Evolutionary conservation across 2,797 vertebrate species (phyloP), one percentile per base, ranked within the genome.

Genomic region (Labroides dimidiatus): DNA sequence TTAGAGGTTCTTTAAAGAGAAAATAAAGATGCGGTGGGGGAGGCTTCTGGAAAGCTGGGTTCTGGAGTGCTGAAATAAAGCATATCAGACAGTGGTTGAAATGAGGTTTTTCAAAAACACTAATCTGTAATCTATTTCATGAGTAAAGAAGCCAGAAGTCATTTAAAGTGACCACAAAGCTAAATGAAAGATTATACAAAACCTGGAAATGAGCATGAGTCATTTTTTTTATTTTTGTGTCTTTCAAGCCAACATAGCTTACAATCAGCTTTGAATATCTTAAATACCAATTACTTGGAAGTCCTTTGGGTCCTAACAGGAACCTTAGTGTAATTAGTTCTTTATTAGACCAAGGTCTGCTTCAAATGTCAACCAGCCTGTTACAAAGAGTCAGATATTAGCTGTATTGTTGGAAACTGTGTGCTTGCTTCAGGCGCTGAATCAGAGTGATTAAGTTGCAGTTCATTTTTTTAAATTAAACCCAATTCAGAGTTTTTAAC

Each of bases 311-410:
- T 42, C 24, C 36, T 66, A 68, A 75, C 17, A 41, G 45, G 49
- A 68, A 39, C 42, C 19, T 2, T 16, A 10, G 36, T 37, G 37
- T 65, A 69, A 81, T 84, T 69, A 80, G 47, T 10, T 53, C 60
- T 64, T 69, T 55, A 37, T 70, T 67, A 63, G 36, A 71, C 36
- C 45, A 49, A 71, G 51, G 53, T 72, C 55, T 57, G 47, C n/a
- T 13, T 6, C 17, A 84, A 88, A 90, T 83, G 81, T 75, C 71
- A 75, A 37, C 16, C 39, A 24, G 37, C 78, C 75, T 73, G 23
- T 23, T n/a, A 23, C 62, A 56, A 55, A 41, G 53, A 56, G 43
- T 44, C 13, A 3, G 52, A 11, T 24, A 52, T 43, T 14, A 33
- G n/a, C 27, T 17, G 50, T 11, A 49, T 43, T 64, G 56, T 24